These are phyloP conservation scores for Agrilus cyanescens DNA, from an alignment of 2,888 invertebrate genomes.

Conservation along the genomic window DNA sequence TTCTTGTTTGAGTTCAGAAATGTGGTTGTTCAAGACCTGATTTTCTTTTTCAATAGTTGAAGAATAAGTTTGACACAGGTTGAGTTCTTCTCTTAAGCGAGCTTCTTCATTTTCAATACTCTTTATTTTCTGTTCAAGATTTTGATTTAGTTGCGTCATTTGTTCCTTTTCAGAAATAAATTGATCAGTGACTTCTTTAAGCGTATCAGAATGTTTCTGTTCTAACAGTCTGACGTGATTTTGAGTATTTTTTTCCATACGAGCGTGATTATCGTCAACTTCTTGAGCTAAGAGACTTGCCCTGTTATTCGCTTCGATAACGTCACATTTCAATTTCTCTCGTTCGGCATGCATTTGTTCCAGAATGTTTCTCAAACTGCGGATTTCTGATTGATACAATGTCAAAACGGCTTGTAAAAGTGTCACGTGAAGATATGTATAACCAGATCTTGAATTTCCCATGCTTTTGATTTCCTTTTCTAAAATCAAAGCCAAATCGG, in stretches of 20 bases:
- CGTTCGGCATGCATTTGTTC: constrained; percentile 65
- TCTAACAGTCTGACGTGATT: constrained; percentile 60
- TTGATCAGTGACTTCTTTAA: constrained; percentile 58
- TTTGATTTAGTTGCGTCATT: constrained; percentile 43
- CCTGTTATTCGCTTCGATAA: constrained; percentile 71
- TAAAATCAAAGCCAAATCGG: constrained; percentile 52
- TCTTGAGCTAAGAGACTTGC: constrained; percentile 76
- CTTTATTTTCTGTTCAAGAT: constrained; percentile 53
- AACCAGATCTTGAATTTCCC: constrained; percentile 24
- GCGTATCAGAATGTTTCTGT: constrained; percentile 62
- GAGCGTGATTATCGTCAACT: constrained; percentile 80
- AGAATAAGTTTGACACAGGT: constrained; percentile 49
- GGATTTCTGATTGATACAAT: constrained; percentile 55
- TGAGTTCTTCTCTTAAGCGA: constrained; percentile 51
- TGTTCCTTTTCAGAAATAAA: constrained; percentile 65
- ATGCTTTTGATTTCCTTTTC: constrained; percentile 48
- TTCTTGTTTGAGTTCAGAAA: constrained; percentile 40
- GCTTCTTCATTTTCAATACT: constrained; percentile 56
- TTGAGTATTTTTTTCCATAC: constrained; percentile 65
- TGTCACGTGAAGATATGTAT: constrained; percentile 36
- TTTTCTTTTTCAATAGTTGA: constrained; percentile 53
- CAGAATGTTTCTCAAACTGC: constrained; percentile 43
- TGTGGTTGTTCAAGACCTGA: constrained; percentile 46
- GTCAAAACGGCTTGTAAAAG: constrained; percentile 53
- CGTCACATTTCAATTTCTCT: constrained; percentile 67